These are phyloP conservation scores for Doryteuthis pealeii DNA, from an alignment of 1,140 invertebrate species.

Conservation along the genomic window DNA sequence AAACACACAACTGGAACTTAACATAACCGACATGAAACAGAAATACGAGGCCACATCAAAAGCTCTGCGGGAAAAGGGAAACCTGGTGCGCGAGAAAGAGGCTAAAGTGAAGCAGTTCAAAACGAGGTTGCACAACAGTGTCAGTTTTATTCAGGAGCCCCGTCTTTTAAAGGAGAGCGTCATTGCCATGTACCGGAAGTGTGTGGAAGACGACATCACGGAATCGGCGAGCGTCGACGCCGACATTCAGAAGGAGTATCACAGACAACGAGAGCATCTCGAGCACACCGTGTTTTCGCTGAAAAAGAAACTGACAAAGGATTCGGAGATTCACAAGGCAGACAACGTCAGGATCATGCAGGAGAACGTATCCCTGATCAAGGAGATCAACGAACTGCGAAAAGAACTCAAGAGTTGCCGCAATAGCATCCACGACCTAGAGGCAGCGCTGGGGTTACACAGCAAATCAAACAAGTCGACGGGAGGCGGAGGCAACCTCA, in stretches of 20 bases:
- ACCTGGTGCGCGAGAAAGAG: constrained; percentile 67
- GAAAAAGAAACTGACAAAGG: constrained; percentile 64
- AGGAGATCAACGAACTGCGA: constrained; percentile 74
- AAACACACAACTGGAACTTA: constrained; percentile 70
- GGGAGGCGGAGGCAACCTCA: constrained; percentile 57
- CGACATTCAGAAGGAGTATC: constrained; percentile 77
- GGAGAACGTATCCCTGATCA: constrained; percentile 75
- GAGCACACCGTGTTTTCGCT: constrained; percentile 73
- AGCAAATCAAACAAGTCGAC: constrained; percentile 63
- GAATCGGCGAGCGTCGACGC: constrained; percentile 61
- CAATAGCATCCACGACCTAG: constrained; percentile 69
- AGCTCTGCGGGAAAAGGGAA: constrained; percentile 71
- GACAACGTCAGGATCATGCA: constrained; percentile 64
- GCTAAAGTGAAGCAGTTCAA: constrained; percentile 74
- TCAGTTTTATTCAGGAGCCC: constrained; percentile 75
- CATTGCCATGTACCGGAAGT: constrained; percentile 75
- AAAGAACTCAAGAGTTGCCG: constrained; percentile 69
- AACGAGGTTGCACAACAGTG: constrained; percentile 76
- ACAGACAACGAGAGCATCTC: constrained; percentile 74
- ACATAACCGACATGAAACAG: constrained; percentile 73
- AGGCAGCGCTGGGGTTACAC: constrained; percentile 68
- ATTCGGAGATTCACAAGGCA: constrained; percentile 59
- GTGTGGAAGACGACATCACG: constrained; percentile 65
- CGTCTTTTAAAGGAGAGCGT: constrained; percentile 77
- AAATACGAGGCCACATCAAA: constrained; percentile 72